These are phyloP conservation scores for Zaprionus ornatus DNA, from an alignment of 1,140 invertebrate species.

Conservation along the genomic window DNA sequence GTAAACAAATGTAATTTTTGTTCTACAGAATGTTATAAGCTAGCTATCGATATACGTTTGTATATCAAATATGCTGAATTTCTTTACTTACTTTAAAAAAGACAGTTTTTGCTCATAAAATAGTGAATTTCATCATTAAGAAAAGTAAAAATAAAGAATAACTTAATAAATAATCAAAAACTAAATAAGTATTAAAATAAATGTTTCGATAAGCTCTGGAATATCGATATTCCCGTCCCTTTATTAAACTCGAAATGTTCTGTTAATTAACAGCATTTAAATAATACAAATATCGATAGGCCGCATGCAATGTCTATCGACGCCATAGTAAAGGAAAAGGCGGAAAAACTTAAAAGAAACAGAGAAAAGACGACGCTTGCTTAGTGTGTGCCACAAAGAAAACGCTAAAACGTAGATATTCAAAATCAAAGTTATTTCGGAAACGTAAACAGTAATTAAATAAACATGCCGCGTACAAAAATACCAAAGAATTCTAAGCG, in stretches of 20 bases:
- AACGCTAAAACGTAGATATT: background rate
- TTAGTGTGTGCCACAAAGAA: background rate
- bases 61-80: too few species aligned
- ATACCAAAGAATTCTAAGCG: conserved; percentile 77
- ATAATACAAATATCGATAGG: conserved; percentile 1
- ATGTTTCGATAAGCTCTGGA: too few species aligned
- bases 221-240: background rate
- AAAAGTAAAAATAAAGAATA: too few species aligned
- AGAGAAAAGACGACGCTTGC: conserved; percentile 26
- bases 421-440: background rate
- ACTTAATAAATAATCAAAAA: too few species aligned
- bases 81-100: too few species aligned
- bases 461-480: conserved; percentile 79
- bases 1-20: too few species aligned
- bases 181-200: too few species aligned
- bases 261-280: background rate
- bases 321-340: conserved; percentile 51
- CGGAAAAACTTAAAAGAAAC: conserved; percentile 64
- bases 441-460: background rate
- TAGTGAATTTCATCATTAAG: too few species aligned
- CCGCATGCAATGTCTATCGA: conserved; percentile 17
- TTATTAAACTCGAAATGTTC: background rate
- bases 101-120: too few species aligned
- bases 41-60: too few species aligned
- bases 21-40: too few species aligned